Evolutionary conservation across 2,797 vertebrate genomes (phyloP), one percentile per base, ranked within the genome.

Genomic region (Danionella dracula): DNA sequence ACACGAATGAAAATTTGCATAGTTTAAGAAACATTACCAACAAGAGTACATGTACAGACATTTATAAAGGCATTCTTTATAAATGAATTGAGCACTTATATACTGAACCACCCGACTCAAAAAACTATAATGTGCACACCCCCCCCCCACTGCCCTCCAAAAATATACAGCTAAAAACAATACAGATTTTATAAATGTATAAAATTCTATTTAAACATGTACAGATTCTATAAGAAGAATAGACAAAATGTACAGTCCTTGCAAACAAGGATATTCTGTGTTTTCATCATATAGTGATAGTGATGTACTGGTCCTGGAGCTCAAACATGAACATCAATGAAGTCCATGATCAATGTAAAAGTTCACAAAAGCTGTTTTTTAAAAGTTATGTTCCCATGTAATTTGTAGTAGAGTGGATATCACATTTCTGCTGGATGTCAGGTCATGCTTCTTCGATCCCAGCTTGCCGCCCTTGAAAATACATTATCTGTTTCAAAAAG

Each of bases 11-110:
- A 71, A 58, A 57, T 45, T 42, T 29, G 54, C 20, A 51, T 9
- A 61, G n/a, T 19, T 51, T 67, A 1, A 68, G 53, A 15, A 68
- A 49, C 56, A 68, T 35, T 48, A 64, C n/a, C 48, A 16, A 37
- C 27, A 19, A 21, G 21, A 53, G 41, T 44, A 70, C 27, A 29
- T 27, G 29, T 48, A 59, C 51, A 64, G 61, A 42, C 13, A 37
- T 45, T 37, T 54, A 19, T 44, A 53, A 54, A 64, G 54, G 17
- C 3, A 53, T 34, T 16, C 8, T 46, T 59, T 34, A 48, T 41
- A 51, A 42, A 63, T 11, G 46, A 5, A 12, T 17, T 17, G 15
- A 50, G 31, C 48, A 13, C 13, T 34, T 54, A 29, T 54, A 23
- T 31, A 29, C 34, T 7, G 54, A 37, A 23, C 13, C 10, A 17